Base-by-base conservation (phyloP, 2,797 vertebrate genomes). In the Malurus splendens region DNA sequence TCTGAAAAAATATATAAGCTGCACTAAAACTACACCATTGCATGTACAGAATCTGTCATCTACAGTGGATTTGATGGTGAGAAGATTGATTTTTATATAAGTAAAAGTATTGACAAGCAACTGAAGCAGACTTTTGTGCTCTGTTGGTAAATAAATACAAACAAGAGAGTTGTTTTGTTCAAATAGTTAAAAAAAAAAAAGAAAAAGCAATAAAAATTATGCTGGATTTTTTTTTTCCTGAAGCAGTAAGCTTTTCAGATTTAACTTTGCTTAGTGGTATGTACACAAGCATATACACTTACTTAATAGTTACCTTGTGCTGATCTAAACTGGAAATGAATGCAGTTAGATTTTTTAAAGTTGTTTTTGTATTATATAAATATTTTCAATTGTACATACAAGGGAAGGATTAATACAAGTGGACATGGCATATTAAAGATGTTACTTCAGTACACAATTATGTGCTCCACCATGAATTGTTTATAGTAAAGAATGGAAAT, bases 71-170 rank as follows among this genome's bases (percentile, higher is more conserved):
- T 42, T 87, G 52, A 73, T 72, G 48, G 59, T 87, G 59, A 83
- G 78, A 89, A 79, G 14, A 70, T 73, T 56, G 42, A 60, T 90
- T 94, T 90, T 80, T 33, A 85, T 55, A 77, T 71, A 79, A 76
- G 84, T 11, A 65, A 83, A 77, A 14, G 12, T 82, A 84, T 44
- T 80, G 62, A 65, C 64, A 91, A 62, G 13, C 23, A 73, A 56
- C 48, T 64, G 77, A 90, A 73, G 27, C 19, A 60, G 17, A 62
- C 7, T 66, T 86, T 36, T 56, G 32, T 51, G 23, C 14, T 32
- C 7, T 51, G 7, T 48, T 67, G 39, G 41, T 60, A 73, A 76
- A 75, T 77, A 80, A 79, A 87, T 41, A 36, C 7, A 1, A 6
- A 55, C 22, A 73, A 56, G 11, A 76, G 6, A 86, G 73, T 2